Conservation (phyloP, 1,140 invertebrate species). For the Wasmannia auropunctata region DNA sequence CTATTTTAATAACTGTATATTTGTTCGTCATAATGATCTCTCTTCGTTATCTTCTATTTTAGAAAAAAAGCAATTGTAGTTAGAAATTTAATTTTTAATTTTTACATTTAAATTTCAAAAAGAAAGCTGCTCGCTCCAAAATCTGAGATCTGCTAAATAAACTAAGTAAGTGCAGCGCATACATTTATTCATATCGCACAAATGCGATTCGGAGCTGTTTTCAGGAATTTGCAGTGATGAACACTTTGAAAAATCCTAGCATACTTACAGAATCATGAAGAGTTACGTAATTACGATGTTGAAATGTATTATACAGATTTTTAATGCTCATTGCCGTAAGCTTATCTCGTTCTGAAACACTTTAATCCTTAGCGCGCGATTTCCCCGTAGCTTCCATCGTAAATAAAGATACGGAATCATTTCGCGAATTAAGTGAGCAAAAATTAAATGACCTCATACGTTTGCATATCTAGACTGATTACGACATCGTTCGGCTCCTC, state of each 20-base stretch:
- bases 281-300: background rate
- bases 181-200: background rate
- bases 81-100: too few species aligned
- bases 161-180: background rate
- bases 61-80: too few species aligned
- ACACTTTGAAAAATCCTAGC: background rate
- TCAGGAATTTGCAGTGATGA: background rate
- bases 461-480: constrained; percentile 12
- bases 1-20: too few species aligned
- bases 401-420: constrained; percentile 16
- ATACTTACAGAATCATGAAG: background rate
- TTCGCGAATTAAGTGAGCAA: constrained; percentile 22
- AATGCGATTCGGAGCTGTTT: background rate
- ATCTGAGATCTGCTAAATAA: background rate
- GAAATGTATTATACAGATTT: background rate
- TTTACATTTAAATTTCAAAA: background rate
- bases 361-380: background rate
- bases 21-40: too few species aligned
- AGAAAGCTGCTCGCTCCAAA: background rate
- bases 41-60: too few species aligned
- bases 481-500: background rate
- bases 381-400: background rate
- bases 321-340: background rate
- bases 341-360: background rate
- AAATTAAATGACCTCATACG: constrained; percentile 21